A percentile compares a stretch with the other conserved stretches of the same genome.
Evolutionary conservation across 2,888 invertebrate species (phyloP).

Genomic region (Erpobdella octoculata): DNA sequence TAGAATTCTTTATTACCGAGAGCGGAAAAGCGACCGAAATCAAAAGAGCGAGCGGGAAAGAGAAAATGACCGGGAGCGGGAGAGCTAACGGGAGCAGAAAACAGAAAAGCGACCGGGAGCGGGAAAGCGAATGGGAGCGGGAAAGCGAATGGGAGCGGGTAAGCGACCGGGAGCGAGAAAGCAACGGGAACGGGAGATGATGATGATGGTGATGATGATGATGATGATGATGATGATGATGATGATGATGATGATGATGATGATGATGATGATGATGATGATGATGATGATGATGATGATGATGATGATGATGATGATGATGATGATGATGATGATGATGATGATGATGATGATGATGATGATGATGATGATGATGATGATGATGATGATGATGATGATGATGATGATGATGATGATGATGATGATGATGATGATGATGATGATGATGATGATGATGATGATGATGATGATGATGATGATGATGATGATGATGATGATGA

Average conservation of each 20-base stretch:
- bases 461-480: not conserved
- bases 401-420: conserved; percentile 12
- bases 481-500: not conserved
- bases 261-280: conserved; percentile 16
- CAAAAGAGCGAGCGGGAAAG: no score
- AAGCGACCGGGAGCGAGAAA: no score
- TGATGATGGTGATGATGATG: conserved; percentile 25
- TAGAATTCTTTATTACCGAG: no score
- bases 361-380: conserved; percentile 25
- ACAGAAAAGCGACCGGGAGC: no score
- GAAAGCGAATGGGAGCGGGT: no score
- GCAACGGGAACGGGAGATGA: no score
- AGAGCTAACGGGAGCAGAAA: no score
- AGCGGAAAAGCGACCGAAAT: no score
- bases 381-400: conserved; percentile 22
- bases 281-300: conserved; percentile 25
- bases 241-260: conserved; percentile 20
- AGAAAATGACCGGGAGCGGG: no score
- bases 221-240: conserved; percentile 20
- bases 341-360: conserved; percentile 25
- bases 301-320: conserved; percentile 25
- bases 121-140: no score
- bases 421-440: conserved; percentile 2
- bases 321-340: conserved; percentile 23
- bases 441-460: conserved; percentile 3